Conservation (phyloP, 1,140 invertebrate genomes). For the Mesaphorura yosii region DNA sequence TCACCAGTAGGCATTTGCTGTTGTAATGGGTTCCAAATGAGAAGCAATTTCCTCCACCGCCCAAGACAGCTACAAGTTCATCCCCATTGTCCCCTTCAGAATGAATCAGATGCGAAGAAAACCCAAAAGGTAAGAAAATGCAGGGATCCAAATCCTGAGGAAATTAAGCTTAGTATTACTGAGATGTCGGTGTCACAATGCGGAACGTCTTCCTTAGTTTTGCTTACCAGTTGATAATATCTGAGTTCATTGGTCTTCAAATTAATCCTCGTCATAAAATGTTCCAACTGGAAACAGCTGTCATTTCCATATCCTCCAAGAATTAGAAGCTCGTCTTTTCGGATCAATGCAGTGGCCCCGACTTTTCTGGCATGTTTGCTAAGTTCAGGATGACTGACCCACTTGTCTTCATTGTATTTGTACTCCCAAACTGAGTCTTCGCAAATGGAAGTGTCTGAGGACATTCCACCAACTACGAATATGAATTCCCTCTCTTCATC, state of each 20-base stretch:
- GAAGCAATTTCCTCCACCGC: conserved; percentile 30
- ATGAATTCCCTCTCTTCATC: conserved; percentile 9
- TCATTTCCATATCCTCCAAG: conserved; percentile 30
- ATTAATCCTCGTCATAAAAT: conserved; percentile 22
- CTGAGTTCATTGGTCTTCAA: conserved; percentile 11
- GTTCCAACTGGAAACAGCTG: conserved; percentile 12
- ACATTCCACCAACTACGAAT: conserved; percentile 25
- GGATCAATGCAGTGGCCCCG: conserved; percentile 14
- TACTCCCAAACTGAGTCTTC: conserved; percentile 18
- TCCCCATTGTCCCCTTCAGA: conserved; percentile 3
- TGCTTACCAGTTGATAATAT: conserved; percentile 8
- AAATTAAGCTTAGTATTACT: conserved; percentile 6
- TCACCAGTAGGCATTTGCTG: too few relatives aligned
- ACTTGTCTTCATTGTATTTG: conserved; percentile 2
- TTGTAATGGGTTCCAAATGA: conserved; percentile 30
- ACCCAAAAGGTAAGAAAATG: conserved; percentile 29
- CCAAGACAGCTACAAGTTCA: conserved; percentile 14
- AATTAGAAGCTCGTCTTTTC: conserved; percentile 17
- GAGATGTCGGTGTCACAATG: too few relatives aligned
- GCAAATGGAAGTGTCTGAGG: conserved; percentile 11
- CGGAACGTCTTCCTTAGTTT: too few relatives aligned
- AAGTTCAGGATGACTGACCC: conserved; percentile 17
- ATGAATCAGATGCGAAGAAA: conserved; percentile 3
- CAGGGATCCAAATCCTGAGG: neutral
- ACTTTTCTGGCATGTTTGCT: conserved; percentile 15